Evolutionary conservation across 1,140 invertebrate genomes (phyloP).

Genomic region (Venturia canescens): DNA sequence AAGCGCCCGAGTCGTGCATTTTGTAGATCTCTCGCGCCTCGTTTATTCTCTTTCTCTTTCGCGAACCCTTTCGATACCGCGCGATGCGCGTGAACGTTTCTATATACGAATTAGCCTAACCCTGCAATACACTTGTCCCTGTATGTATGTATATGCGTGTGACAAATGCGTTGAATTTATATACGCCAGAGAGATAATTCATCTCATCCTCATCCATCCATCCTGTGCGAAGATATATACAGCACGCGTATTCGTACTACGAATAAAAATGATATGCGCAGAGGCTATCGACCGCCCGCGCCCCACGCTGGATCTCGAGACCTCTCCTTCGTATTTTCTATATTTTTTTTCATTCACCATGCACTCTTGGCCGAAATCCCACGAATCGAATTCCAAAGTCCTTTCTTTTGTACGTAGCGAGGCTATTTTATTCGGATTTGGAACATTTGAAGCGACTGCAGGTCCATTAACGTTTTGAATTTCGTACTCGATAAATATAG

Average conservation of each 20-base stretch:
- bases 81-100: background rate
- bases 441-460: background rate
- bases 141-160: background rate
- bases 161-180: background rate
- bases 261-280: slow-evolving; percentile 25
- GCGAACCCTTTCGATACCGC: background rate
- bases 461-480: background rate
- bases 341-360: background rate
- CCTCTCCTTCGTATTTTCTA: slow-evolving; percentile 14
- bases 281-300: background rate
- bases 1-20: background rate
- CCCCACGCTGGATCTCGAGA: background rate
- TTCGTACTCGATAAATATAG: background rate
- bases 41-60: too few relatives aligned
- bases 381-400: background rate
- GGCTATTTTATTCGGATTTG: slow-evolving; percentile 32
- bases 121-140: background rate
- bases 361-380: background rate
- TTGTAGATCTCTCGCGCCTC: background rate
- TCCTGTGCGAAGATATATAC: slow-evolving; percentile 9
- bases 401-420: background rate
- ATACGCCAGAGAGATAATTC: slow-evolving; percentile 27
- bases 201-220: slow-evolving; percentile 29
- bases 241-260: background rate
- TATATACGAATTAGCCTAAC: slow-evolving; percentile 18